These are phyloP conservation scores for Gryllus bimaculatus DNA, from an alignment of 1,140 invertebrate species.

Conservation along the genomic window DNA sequence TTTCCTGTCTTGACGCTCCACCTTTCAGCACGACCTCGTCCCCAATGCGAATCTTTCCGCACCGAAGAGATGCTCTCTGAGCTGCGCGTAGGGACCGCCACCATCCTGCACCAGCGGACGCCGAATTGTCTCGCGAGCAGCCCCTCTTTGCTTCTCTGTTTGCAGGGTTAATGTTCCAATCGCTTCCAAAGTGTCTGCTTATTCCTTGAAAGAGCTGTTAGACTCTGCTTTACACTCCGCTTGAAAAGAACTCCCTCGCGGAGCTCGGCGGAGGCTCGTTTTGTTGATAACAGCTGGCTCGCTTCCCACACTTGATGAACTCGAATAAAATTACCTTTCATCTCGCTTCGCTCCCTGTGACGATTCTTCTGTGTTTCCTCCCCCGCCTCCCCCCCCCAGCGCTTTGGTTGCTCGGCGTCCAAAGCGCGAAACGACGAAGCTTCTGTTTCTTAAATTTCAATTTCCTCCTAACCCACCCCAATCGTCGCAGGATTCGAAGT, in stretches of 20 bases:
- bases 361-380: not conserved
- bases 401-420: too few species aligned
- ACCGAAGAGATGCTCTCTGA: too few species aligned
- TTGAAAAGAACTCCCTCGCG: not conserved
- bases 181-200: not conserved
- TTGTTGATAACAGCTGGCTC: not conserved
- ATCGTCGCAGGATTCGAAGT: not conserved
- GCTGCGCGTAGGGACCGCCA: too few species aligned
- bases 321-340: slow-evolving; percentile 5
- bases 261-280: not conserved
- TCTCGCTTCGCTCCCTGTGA: not conserved
- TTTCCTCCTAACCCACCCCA: not conserved
- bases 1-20: too few species aligned
- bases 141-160: not conserved
- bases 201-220: not conserved
- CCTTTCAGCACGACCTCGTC: too few species aligned
- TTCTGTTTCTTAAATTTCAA: not conserved
- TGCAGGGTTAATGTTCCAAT: not conserved
- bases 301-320: not conserved
- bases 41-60: too few species aligned
- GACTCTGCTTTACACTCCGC: not conserved
- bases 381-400: too few species aligned
- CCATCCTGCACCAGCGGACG: too few species aligned
- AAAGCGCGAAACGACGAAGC: not conserved
- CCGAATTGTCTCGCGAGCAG: not conserved